phyloP scores from a whole-genome alignment of 2,888 invertebrate genomes.

The Acanthosepion pharaonis region DNA sequence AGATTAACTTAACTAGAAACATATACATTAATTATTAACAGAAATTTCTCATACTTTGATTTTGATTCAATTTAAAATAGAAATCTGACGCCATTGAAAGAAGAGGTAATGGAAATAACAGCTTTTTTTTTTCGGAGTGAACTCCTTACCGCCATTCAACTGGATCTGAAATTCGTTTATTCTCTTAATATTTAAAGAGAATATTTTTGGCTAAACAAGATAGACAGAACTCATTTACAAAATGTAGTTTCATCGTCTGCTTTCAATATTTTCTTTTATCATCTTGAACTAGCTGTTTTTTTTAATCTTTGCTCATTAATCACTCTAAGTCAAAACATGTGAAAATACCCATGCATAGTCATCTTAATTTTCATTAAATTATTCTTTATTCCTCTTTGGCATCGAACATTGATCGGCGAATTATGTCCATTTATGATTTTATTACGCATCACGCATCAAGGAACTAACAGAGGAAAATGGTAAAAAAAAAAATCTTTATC shows the following conservation, averaged over 20 bases:
- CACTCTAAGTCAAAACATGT: background rate
- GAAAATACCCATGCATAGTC: background rate
- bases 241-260: background rate
- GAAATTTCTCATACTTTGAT: no score
- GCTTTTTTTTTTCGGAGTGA: no score
- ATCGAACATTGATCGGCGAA: constrained; percentile 16
- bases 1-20: no score
- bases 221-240: background rate
- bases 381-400: constrained; percentile 17
- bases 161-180: no score
- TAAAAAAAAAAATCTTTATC: background rate
- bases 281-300: background rate
- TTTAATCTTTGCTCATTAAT: background rate
- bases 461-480: constrained; percentile 7
- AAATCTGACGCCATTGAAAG: no score
- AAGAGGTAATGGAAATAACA: no score
- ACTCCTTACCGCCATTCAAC: no score
- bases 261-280: background rate
- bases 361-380: constrained; percentile 9
- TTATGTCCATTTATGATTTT: background rate
- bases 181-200: no score
- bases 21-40: no score
- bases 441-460: background rate
- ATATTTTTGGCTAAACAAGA: no score
- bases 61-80: no score